Evolutionary conservation across 2,797 vertebrate genomes (phyloP).

Genomic region (Heteromormyrus szaboi): DNA sequence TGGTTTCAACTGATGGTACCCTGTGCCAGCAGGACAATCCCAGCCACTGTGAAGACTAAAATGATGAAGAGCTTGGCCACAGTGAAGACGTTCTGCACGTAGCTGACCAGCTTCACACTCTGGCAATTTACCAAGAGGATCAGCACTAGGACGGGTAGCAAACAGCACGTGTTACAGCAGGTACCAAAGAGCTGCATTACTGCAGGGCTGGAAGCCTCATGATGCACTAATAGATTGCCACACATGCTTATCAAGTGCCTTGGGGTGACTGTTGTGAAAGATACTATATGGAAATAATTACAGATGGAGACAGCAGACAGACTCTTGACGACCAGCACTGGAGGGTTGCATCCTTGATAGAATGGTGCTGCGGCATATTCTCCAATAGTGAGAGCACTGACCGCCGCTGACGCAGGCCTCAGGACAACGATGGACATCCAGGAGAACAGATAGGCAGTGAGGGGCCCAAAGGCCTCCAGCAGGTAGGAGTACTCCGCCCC

Average conservation of each 20-base stretch:
- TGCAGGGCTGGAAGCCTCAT: neutral
- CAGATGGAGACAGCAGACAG: constrained; percentile 75
- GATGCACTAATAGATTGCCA: neutral
- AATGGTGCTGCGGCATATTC: constrained; percentile 79
- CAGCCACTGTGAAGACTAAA: constrained; percentile 71
- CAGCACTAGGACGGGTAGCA: constrained; percentile 53
- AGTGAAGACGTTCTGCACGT: constrained; percentile 85
- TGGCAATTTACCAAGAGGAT: constrained; percentile 75
- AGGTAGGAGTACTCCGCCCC: constrained; percentile 86
- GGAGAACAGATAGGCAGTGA: constrained; percentile 80
- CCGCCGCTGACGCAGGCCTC: constrained; percentile 84
- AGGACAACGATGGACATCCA: constrained; percentile 79
- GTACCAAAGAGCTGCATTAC: neutral
- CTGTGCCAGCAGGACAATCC: constrained; percentile 78
- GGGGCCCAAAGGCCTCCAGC: constrained; percentile 77
- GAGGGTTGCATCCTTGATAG: constrained; percentile 75
- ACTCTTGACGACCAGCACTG: constrained; percentile 65
- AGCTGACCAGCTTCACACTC: constrained; percentile 81
- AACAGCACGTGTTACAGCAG: neutral
- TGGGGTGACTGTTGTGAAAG: neutral
- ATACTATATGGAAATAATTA: constrained; percentile 37
- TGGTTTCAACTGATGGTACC: constrained; percentile 54
- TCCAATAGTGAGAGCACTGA: constrained; percentile 84
- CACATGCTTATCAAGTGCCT: neutral
- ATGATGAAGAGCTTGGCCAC: constrained; percentile 87